Conservation (phyloP, 2,113 vertebrate genomes). For the Poeciliopsis prolifica region DNA sequence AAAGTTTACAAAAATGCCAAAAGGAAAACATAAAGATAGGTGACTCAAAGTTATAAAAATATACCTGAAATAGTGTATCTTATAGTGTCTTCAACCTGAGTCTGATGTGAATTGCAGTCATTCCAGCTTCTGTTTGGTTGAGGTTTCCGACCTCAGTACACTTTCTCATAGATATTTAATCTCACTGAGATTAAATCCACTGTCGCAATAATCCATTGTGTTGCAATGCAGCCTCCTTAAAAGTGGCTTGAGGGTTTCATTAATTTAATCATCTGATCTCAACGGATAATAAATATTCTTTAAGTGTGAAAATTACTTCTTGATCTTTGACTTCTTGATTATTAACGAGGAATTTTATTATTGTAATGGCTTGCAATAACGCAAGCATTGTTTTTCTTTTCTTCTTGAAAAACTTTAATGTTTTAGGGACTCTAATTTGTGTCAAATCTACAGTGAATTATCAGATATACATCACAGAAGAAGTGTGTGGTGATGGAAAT, state of each 20-base stretch:
- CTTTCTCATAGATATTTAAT: background rate
- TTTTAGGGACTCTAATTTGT: background rate
- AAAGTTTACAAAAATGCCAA: background rate
- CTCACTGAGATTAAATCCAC: no score
- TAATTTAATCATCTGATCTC: background rate
- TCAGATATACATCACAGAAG: background rate
- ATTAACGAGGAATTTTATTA: background rate
- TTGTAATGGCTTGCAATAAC: background rate
- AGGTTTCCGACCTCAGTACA: background rate
- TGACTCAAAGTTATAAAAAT: background rate
- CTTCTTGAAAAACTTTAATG: background rate
- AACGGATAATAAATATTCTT: background rate
- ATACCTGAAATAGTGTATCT: no score
- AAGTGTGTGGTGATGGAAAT: background rate
- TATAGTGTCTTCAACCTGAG: no score
- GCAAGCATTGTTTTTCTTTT: no score
- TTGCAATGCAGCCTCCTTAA: background rate
- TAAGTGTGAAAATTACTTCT: background rate
- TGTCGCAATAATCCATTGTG: background rate
- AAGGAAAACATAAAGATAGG: no score
- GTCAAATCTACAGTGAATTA: no score
- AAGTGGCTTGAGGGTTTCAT: background rate
- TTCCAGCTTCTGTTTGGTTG: background rate
- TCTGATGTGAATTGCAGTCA: background rate
- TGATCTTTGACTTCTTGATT: background rate